phyloP scores from a whole-genome alignment of 2,797 vertebrate species.

The Chelonia mydas region DNA sequence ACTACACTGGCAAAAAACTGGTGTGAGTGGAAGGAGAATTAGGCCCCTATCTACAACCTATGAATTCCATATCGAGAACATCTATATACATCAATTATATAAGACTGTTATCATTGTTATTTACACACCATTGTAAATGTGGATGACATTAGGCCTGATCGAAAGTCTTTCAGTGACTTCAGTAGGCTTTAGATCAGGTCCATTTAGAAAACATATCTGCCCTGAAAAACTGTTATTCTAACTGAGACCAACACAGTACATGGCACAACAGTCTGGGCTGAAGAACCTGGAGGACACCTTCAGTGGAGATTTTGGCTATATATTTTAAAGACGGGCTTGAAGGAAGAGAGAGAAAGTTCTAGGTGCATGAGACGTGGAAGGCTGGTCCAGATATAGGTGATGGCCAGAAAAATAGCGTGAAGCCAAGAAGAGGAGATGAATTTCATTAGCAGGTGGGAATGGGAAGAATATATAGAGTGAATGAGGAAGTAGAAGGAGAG shows the following conservation, averaged over 20 bases:
- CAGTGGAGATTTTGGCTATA: accelerated
- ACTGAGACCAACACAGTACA: background rate
- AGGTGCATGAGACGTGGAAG: background rate
- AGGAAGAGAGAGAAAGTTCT: background rate
- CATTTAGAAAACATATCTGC: background rate
- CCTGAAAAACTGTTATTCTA: background rate
- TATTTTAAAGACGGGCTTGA: background rate
- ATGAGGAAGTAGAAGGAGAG: background rate
- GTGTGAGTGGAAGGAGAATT: background rate
- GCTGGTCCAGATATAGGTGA: background rate
- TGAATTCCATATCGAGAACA: background rate
- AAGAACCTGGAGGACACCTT: background rate
- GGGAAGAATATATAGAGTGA: accelerated
- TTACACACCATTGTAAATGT: background rate
- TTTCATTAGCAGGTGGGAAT: accelerated
- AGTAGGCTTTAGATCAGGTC: accelerated
- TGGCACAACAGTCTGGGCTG: background rate
- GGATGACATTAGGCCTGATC: background rate
- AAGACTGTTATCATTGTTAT: background rate
- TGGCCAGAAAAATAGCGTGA: background rate
- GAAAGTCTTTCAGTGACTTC: background rate
- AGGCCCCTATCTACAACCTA: background rate
- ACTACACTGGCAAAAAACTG: background rate
- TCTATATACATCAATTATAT: background rate
- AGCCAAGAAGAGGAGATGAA: background rate